Evolutionary conservation across 2,113 vertebrate genomes (phyloP), one percentile per base, ranked within the genome.

Genomic region (Abramis brama): DNA sequence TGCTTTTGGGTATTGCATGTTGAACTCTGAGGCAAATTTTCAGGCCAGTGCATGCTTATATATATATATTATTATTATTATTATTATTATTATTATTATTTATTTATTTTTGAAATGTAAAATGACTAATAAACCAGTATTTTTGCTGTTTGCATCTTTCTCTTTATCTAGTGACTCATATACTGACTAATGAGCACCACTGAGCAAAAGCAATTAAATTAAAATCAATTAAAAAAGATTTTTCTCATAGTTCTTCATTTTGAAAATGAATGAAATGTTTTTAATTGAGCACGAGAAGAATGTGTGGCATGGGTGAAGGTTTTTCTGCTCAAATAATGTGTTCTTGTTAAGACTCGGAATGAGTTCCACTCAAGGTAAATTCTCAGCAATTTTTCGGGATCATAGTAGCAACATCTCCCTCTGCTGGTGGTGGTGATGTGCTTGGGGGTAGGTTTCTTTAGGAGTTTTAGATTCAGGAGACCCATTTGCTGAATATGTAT

Each of bases 391-490:
- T n/a, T 57, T 10, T 83, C 0, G 5, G 25, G 39, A 36, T 45
- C 25, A 43, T 23, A 82, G 59, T 8, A 30, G 71, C 80, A 86
- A 86, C 70, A 82, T 74, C 74, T 66, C 79, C 85, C 85, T 68
- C 85, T 86, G 82, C 30, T 83, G 71, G 85, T 81, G 66, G 79
- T 68, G 70, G 25, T 75, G 43, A 25, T 39, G 86, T 75, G 52
- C 50, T 74, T 33, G 45, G 79, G 70, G 62, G 60, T 84, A 21
- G 4, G 17, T 13, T 59, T 60, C 4, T 36, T 39, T 30, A 71
- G 19, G 39, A 47, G 43, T 47, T 74, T 57, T 57, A 57, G 55
- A 57, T 57, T 57, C 17, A 57, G 19, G 19, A 21, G 19, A 57
- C 12, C 6, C 19, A 57, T 57, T 21, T 21, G 55, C 55, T 57